These are phyloP conservation scores for Pinctada fucata DNA, from an alignment of 2,888 invertebrate genomes.

Conservation along the genomic window DNA sequence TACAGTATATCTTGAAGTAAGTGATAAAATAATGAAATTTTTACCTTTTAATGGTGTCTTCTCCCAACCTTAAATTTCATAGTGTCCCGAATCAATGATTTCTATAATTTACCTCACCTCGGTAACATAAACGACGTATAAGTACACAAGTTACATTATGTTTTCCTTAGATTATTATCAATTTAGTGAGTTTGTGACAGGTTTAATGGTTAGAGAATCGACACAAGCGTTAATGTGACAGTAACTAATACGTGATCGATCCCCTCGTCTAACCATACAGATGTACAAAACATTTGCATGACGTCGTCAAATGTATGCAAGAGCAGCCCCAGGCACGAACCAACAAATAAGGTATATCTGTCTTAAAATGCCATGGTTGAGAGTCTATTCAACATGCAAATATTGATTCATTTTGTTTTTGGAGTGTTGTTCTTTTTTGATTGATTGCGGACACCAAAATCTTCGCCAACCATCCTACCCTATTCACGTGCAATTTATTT, in stretches of 20 bases:
- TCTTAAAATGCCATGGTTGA: neutral
- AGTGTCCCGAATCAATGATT: no score
- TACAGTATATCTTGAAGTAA: no score
- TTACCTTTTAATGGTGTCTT: no score
- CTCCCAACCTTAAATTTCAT: no score
- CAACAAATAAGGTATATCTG: neutral
- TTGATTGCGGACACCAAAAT: neutral
- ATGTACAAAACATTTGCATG: neutral
- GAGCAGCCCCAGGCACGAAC: neutral
- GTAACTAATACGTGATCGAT: neutral
- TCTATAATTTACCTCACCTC: no score
- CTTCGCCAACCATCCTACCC: neutral
- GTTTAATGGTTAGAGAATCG: neutral
- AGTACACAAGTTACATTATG: no score
- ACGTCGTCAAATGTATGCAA: neutral
- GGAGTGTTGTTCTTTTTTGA: neutral
- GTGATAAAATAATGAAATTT: no score
- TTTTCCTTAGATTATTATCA: neutral
- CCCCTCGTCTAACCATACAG: neutral
- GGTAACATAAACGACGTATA: no score
- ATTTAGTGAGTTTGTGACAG: constrained; percentile 1
- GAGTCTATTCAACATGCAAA: neutral
- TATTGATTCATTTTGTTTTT: neutral
- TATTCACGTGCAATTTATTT: neutral
- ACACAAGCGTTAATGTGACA: constrained; percentile 3